Evolutionary conservation across 2,888 invertebrate genomes (phyloP), one percentile per base, ranked within the genome.

Genomic region (Lasioglossum vierecki): DNA sequence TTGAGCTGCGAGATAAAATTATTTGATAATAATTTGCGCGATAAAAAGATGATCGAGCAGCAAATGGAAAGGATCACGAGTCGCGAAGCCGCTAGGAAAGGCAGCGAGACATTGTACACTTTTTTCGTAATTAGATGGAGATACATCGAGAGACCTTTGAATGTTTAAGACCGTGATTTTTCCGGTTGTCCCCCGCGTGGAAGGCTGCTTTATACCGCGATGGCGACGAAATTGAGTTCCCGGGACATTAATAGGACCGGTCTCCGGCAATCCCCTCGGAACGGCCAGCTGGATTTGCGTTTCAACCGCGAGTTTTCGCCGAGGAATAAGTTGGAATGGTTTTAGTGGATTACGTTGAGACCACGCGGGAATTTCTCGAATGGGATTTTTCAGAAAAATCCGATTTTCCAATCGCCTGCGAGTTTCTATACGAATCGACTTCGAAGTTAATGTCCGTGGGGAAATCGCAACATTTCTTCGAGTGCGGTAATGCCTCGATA

Each of bases 221-320:
- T 26, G 39, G 39, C 15, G 63, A 4, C 22, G 49, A 75, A 66
- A 79, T 49, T 41, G 68, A 15, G 46, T 68, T 46, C 76, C 22
- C 2, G 18, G 53, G 44, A 39, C 26, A 66, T 41, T 49, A 5
- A 49, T 41, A 22, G 49, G 49, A 66, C 53, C 41, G 60, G 46
- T 79, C 63, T 41, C 39, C 8, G 26, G 41, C 13, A 76, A 68
- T 49, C 30, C 22, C 13, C 41, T 0, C 0, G 4, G 30, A 44
- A 0, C 1, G 26, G 72, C 49, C 74, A 66, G 66, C 39, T 18
- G 63, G 9, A 35, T 75, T 75, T 75, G 46, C 2, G 79, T 49
- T 22, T 18, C 35, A 22, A 66, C 18, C 39, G 4, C 18, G 13
- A 49, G 22, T 63, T 73, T 46, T 6, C 73, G 13, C 26, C 63